A percentile compares a stretch with the other conserved stretches of the same genome.
Conservation (phyloP, 2,888 invertebrate species). For the Ctena decussata region DNA sequence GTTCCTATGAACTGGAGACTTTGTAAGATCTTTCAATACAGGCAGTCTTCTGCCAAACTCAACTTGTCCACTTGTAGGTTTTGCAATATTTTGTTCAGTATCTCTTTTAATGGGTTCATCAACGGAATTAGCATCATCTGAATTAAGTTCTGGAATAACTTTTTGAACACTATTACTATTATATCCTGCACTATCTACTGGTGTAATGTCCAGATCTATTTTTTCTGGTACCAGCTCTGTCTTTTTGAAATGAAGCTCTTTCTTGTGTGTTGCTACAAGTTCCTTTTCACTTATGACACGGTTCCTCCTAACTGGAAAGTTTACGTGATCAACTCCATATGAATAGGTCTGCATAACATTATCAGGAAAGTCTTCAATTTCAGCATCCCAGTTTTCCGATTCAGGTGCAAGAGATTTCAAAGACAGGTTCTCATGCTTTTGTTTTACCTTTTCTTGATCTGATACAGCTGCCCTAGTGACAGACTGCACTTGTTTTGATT, state of each 20-base stretch:
- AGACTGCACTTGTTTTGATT: too few species aligned
- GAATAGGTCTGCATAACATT: not conserved
- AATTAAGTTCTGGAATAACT: too few species aligned
- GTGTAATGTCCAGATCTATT: not conserved
- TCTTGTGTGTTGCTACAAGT: not conserved
- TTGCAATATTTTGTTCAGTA: not conserved
- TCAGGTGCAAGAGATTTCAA: not conserved
- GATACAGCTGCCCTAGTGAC: not conserved
- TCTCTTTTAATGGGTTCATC: not conserved
- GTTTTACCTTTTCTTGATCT: not conserved
- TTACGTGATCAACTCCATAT: not conserved
- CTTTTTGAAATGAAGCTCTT: not conserved
- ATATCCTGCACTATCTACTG: not conserved
- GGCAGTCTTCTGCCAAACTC: not conserved
- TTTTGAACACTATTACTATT: too few species aligned
- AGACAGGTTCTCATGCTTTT: too few species aligned
- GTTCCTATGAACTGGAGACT: not conserved
- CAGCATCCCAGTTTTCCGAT: not conserved
- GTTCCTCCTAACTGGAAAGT: not conserved
- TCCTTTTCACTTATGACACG: not conserved
- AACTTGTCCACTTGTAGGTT: not conserved
- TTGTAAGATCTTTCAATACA: constrained; percentile 12
- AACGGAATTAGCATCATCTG: not conserved
- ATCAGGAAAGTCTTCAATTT: not conserved
- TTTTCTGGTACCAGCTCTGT: not conserved